phyloP scores from a whole-genome alignment of 2,797 vertebrate genomes.

The Oceanodroma leucorhoa region DNA sequence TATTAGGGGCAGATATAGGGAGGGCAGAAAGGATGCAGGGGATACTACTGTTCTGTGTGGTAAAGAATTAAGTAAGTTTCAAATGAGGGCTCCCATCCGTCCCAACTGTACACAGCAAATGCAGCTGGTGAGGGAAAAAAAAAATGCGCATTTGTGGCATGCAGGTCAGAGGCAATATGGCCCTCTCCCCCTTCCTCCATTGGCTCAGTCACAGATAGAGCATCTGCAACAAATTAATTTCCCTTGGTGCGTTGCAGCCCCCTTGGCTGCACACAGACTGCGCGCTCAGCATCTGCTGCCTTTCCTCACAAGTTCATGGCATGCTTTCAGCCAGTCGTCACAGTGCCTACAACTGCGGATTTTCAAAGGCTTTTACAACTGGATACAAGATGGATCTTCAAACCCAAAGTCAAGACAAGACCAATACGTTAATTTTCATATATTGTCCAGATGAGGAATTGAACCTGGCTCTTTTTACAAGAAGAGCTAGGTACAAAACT shows the following conservation, averaged over 20 bases:
- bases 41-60: too few relatives aligned
- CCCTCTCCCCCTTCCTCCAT: neutral
- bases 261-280: neutral
- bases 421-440: neutral
- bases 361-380: neutral
- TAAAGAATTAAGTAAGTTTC: neutral
- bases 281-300: constrained; percentile 14
- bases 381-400: neutral
- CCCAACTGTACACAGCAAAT: neutral
- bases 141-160: neutral
- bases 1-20: neutral
- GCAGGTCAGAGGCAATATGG: neutral
- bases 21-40: neutral
- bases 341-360: neutral
- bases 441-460: neutral
- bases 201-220: neutral
- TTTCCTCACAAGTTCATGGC: neutral
- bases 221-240: constrained; percentile 34
- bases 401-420: neutral
- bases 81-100: neutral
- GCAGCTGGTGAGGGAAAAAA: rapidly evolving
- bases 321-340: neutral
- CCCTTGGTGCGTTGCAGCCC: neutral
- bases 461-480: neutral
- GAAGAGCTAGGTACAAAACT: neutral